phyloP scores from a whole-genome alignment of 2,113 vertebrate species.

The Centropus bengalensis region DNA sequence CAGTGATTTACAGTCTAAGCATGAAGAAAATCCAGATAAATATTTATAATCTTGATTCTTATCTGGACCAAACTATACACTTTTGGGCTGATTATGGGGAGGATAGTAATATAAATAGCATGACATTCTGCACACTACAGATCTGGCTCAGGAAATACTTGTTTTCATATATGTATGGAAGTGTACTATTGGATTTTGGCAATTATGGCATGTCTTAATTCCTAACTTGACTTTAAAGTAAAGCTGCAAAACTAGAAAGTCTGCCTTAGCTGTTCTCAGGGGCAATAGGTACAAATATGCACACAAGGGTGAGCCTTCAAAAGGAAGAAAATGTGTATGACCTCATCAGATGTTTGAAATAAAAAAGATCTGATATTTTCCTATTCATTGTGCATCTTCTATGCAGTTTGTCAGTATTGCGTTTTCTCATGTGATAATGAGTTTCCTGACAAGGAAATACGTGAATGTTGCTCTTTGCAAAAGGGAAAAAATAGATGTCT shows the following conservation, averaged over 20 bases:
- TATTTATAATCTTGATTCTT: slow-evolving; percentile 1
- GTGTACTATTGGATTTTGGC: background rate
- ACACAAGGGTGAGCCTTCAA: slow-evolving; percentile 1
- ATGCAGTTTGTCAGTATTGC: background rate
- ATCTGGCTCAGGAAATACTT: background rate
- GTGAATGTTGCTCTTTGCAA: background rate
- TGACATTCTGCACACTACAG: background rate
- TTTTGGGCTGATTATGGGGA: background rate
- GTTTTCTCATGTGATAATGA: background rate
- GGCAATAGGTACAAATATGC: background rate
- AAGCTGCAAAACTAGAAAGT: background rate
- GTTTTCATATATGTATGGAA: slow-evolving; percentile 19
- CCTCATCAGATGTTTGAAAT: slow-evolving; percentile 5
- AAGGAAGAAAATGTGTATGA: slow-evolving; percentile 22
- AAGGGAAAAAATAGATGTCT: background rate
- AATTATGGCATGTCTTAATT: slow-evolving; percentile 10
- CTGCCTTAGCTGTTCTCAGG: background rate
- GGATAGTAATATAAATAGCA: background rate
- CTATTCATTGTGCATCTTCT: background rate
- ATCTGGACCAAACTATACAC: background rate
- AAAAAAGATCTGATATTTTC: slow-evolving; percentile 34
- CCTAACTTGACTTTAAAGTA: background rate
- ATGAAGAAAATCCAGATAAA: background rate
- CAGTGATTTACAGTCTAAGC: background rate
- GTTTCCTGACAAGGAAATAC: slow-evolving; percentile 1